Conservation (phyloP, 2,113 vertebrate genomes). For the Callospermophilus lateralis region DNA sequence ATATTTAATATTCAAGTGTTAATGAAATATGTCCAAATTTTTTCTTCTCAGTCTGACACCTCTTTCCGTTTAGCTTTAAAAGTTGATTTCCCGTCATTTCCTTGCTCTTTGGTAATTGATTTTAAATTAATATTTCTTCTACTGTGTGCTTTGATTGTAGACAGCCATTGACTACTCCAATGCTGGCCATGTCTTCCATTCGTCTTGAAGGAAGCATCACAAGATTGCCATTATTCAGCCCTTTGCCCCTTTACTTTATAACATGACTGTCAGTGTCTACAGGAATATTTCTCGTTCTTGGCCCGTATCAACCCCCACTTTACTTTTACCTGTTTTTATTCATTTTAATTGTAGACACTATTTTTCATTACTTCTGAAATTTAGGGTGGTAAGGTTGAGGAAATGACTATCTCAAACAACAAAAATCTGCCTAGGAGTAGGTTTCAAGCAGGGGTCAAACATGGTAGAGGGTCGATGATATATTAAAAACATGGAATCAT, state of each 20-base stretch:
- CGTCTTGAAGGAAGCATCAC: constrained; percentile 35
- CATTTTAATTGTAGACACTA: constrained; percentile 55
- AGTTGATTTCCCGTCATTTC: constrained; percentile 6
- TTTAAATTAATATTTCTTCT: constrained; percentile 56
- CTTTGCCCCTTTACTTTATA: constrained; percentile 43
- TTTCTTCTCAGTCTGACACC: background rate
- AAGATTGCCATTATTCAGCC: constrained; percentile 32
- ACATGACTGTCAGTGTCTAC: constrained; percentile 48
- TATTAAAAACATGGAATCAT: background rate
- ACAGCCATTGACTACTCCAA: constrained; percentile 24
- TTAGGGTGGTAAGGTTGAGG: constrained; percentile 19
- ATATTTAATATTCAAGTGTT: constrained; percentile 22
- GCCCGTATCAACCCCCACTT: constrained; percentile 63
- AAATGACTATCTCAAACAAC: constrained; percentile 20
- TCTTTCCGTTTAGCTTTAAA: background rate
- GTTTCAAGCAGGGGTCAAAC: background rate
- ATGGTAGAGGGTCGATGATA: background rate
- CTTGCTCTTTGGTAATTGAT: constrained; percentile 30
- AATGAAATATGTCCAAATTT: background rate
- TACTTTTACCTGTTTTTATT: constrained; percentile 26
- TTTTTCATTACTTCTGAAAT: constrained; percentile 56
- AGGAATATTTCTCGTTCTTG: constrained; percentile 56
- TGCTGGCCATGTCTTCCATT: constrained; percentile 58
- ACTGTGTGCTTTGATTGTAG: constrained; percentile 62
- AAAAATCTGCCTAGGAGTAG: background rate